Evolutionary conservation across 2,888 invertebrate species (phyloP).

Genomic region (Campoplex capitator): DNA sequence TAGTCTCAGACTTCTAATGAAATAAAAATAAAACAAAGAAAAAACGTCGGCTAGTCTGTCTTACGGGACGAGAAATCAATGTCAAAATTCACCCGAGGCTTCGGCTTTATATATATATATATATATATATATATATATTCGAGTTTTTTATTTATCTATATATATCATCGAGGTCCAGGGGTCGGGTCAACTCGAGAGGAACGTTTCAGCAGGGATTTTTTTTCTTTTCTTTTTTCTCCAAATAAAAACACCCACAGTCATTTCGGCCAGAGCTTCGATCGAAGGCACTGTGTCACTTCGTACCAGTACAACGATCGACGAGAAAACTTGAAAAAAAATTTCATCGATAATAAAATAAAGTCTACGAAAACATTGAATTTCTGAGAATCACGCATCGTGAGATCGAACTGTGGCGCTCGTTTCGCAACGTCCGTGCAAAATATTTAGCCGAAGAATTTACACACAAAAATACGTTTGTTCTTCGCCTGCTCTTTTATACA

Average conservation of each 20-base stretch:
- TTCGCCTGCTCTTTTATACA: too few relatives aligned
- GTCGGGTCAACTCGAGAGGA: conserved; percentile 7
- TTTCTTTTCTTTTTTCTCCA: not conserved
- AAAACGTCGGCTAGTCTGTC: not conserved
- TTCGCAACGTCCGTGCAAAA: not conserved
- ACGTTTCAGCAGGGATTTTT: not conserved
- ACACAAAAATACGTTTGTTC: not conserved
- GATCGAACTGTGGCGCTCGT: not conserved
- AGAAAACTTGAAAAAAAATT: not conserved
- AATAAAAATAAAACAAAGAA: not conserved
- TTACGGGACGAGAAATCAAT: not conserved
- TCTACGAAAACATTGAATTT: not conserved
- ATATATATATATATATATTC: not conserved
- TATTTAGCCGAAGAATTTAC: not conserved
- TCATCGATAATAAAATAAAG: conserved; percentile 2
- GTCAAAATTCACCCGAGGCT: not conserved
- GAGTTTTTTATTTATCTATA: too few relatives aligned
- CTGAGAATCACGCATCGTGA: not conserved
- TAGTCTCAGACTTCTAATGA: conserved; percentile 4
- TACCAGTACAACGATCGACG: conserved; percentile 45
- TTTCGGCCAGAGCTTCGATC: conserved; percentile 59
- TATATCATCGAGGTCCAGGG: not conserved
- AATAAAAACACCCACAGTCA: conserved; percentile 17
- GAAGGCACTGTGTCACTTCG: conserved; percentile 68
- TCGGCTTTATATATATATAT: not conserved